Conservation (phyloP, 2,888 invertebrate species). For the Yponomeuta evonymella region DNA sequence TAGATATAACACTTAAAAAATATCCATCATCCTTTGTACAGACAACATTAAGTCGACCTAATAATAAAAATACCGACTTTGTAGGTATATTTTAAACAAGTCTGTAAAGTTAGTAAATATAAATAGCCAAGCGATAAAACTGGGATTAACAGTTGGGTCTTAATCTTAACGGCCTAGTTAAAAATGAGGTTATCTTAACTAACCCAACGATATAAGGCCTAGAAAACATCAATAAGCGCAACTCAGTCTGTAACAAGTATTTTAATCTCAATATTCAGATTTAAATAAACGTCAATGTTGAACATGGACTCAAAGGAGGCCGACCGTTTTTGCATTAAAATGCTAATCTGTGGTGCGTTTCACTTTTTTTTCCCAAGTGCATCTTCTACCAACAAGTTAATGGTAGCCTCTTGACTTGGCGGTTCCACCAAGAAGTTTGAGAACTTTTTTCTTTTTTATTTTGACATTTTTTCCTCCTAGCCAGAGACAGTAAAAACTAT, state of each 20-base stretch:
- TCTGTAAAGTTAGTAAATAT: too few relatives aligned
- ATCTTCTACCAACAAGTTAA: neutral
- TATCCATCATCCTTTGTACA: too few relatives aligned
- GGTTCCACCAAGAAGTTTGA: too few relatives aligned
- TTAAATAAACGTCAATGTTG: neutral
- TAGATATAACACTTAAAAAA: too few relatives aligned
- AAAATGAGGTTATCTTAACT: neutral
- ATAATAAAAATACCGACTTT: too few relatives aligned
- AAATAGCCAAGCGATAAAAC: neutral
- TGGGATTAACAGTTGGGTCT: neutral
- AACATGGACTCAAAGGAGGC: neutral
- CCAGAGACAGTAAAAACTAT: too few relatives aligned
- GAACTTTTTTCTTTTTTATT: too few relatives aligned
- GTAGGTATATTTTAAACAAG: too few relatives aligned
- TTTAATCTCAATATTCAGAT: conserved; percentile 1
- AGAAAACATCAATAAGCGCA: neutral
- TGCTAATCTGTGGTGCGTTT: neutral
- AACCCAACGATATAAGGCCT: neutral
- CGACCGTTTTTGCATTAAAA: neutral
- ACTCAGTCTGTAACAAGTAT: neutral
- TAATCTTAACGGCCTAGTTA: neutral
- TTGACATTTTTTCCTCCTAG: too few relatives aligned
- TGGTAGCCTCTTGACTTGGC: neutral
- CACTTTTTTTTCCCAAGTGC: neutral
- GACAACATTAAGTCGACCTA: too few relatives aligned